phyloP scores from a whole-genome alignment of 2,797 vertebrate species.

The Buphagus erythrorhynchus region DNA sequence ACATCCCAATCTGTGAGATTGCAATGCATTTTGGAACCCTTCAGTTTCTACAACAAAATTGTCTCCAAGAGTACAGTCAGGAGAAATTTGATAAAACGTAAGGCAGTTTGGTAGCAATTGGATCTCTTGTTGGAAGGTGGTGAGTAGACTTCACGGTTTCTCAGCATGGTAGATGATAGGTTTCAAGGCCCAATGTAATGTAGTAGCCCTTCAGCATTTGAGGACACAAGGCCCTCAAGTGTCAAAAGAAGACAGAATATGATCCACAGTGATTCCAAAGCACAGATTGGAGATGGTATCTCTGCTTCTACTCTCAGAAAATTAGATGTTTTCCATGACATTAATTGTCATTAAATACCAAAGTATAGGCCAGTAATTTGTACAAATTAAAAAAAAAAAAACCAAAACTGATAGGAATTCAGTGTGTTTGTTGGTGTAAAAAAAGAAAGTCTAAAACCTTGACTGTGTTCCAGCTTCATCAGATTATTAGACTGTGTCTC shows the following conservation, averaged over 20 bases:
- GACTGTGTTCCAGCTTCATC: conserved; percentile 29
- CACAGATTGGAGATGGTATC: not conserved
- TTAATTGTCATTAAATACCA: not conserved
- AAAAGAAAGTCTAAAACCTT: not conserved
- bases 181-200: not conserved
- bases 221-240: not conserved
- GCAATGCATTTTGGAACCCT: not conserved
- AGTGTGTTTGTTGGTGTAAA: not conserved
- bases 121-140: not conserved
- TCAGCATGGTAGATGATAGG: not conserved
- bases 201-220: not conserved
- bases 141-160: not conserved
- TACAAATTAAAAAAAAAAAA: not conserved
- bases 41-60: not conserved
- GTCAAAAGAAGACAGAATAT: not conserved
- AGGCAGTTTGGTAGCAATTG: not conserved
- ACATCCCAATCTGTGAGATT: not conserved
- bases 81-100: not conserved
- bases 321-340: not conserved
- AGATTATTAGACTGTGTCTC: conserved; percentile 23
- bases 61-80: not conserved
- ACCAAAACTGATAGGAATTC: not conserved
- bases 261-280: not conserved
- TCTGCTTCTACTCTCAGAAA: not conserved
- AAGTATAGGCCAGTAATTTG: not conserved